phyloP scores from a whole-genome alignment of 2,888 invertebrate genomes.

The Pemphredon lugubris region DNA sequence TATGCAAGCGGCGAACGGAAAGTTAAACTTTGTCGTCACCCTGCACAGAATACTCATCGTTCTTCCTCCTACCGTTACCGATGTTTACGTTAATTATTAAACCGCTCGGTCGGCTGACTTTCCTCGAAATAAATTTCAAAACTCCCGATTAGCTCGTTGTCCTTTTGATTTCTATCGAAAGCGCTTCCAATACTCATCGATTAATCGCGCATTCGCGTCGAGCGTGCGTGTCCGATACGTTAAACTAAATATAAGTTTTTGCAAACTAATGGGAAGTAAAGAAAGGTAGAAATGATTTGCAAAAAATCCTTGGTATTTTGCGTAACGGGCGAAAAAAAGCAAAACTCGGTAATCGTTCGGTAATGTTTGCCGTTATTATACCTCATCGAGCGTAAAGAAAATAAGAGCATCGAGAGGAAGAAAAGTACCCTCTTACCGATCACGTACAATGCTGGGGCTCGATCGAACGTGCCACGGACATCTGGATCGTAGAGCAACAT shows the following conservation, averaged over 20 bases:
- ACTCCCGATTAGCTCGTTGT: too few relatives aligned
- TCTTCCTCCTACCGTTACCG: conserved; percentile 24
- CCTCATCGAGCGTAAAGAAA: conserved; percentile 47
- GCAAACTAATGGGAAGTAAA: too few relatives aligned
- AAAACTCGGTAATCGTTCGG: conserved; percentile 37
- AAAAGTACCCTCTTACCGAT: conserved; percentile 58
- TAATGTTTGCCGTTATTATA: conserved; percentile 39
- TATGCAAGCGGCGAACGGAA: conserved; percentile 47
- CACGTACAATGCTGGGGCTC: conserved; percentile 59
- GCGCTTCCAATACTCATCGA: too few relatives aligned
- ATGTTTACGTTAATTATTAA: conserved; percentile 38
- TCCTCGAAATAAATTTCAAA: too few relatives aligned
- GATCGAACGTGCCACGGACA: conserved; percentile 65
- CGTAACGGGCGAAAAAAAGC: conserved; percentile 26
- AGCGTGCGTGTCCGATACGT: too few relatives aligned
- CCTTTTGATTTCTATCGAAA: too few relatives aligned
- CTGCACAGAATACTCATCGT: conserved; percentile 43
- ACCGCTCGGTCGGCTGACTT: too few relatives aligned
- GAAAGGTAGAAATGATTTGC: too few relatives aligned
- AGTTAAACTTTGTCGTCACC: conserved; percentile 54
- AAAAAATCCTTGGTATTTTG: conserved; percentile 8
- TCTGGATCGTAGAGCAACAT: conserved; percentile 66
- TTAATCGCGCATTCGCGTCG: too few relatives aligned
- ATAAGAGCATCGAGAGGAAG: conserved; percentile 41
- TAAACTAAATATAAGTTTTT: too few relatives aligned